phyloP scores from a whole-genome alignment of 2,797 vertebrate genomes.

The Diceros bicornis region DNA sequence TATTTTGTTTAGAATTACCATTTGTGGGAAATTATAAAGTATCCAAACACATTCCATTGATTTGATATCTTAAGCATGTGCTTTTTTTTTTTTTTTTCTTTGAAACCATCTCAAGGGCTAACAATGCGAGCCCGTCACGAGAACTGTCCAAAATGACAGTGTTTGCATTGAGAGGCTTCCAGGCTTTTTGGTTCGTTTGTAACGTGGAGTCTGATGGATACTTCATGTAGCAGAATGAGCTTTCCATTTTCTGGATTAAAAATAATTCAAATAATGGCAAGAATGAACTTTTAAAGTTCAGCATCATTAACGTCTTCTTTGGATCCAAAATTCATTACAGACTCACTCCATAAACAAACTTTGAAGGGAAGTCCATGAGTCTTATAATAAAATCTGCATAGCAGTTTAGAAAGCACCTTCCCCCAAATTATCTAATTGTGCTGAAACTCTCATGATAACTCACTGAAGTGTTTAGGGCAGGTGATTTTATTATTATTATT shows the following conservation, averaged over 20 bases:
- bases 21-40: constrained; percentile 79
- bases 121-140: constrained; percentile 72
- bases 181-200: constrained; percentile 62
- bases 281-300: constrained; percentile 59
- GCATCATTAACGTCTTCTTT: constrained; percentile 24
- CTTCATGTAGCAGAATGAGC: constrained; percentile 59
- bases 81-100: not conserved
- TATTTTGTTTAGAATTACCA: constrained; percentile 76
- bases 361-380: not conserved
- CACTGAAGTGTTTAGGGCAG: not conserved
- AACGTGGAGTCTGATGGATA: constrained; percentile 49
- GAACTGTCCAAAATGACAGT: constrained; percentile 58
- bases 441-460: constrained; percentile 26
- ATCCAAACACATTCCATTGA: constrained; percentile 81
- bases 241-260: constrained; percentile 66
- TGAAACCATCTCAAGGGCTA: constrained; percentile 63
- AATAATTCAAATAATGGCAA: constrained; percentile 48
- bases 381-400: constrained; percentile 43
- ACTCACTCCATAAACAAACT: constrained; percentile 43
- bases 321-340: constrained; percentile 35
- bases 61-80: constrained; percentile 76
- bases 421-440: not conserved
- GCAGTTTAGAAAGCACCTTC: not conserved
- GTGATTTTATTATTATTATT: constrained; percentile 37
- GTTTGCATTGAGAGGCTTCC: constrained; percentile 64